These are phyloP conservation scores for Cichlasoma orientale DNA, from an alignment of 2,797 vertebrate genomes.

Conservation along the genomic window DNA sequence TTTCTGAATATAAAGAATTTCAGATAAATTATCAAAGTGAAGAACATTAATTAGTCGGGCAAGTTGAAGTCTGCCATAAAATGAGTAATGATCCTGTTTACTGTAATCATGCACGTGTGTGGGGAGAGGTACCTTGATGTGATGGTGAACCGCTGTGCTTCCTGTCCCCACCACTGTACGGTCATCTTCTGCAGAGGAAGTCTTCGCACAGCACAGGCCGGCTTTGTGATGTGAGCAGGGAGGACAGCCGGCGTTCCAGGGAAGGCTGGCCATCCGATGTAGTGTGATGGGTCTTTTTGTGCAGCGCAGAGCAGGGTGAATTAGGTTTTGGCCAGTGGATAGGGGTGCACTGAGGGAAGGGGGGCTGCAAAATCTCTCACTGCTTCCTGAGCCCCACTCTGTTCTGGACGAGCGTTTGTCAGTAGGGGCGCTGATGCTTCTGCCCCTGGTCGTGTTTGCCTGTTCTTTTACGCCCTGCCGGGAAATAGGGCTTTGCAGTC, in stretches of 20 bases:
- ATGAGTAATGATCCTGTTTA: background rate
- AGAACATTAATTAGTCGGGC: background rate
- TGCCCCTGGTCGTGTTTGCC: constrained; percentile 55
- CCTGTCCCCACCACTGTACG: constrained; percentile 56
- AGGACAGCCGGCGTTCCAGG: constrained; percentile 43
- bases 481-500: constrained; percentile 82
- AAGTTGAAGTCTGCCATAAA: background rate
- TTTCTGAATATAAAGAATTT: background rate
- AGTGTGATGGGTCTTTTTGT: constrained; percentile 67
- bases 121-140: constrained; percentile 68
- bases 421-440: constrained; percentile 74
- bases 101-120: background rate
- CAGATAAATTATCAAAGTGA: background rate
- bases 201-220: constrained; percentile 60
- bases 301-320: constrained; percentile 33
- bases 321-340: constrained; percentile 46
- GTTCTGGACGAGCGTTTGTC: constrained; percentile 71
- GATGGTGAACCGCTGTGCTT: constrained; percentile 58
- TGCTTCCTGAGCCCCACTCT: constrained; percentile 56
- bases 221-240: constrained; percentile 50
- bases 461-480: constrained; percentile 82
- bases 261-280: constrained; percentile 60
- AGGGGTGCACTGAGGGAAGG: constrained; percentile 24
- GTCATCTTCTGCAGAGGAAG: constrained; percentile 53
- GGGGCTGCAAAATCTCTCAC: constrained; percentile 44